phyloP scores from a whole-genome alignment of 2,113 vertebrate genomes.

The Thunnus thynnus region DNA sequence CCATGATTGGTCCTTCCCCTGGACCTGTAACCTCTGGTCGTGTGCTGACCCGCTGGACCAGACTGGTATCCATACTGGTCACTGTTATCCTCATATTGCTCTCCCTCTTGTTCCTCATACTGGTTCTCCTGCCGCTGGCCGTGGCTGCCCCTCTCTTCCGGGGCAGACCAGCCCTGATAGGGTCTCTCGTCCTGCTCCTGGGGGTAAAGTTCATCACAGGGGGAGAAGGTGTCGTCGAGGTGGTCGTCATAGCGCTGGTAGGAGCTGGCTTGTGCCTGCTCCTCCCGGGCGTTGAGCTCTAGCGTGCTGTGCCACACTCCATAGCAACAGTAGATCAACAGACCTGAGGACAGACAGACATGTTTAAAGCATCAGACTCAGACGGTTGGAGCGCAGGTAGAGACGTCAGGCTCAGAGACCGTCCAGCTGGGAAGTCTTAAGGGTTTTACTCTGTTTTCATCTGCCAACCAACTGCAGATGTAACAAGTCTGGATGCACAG shows the following conservation, averaged over 20 bases:
- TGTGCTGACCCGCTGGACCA: conserved; percentile 30
- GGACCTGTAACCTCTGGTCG: neutral
- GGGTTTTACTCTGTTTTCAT: neutral
- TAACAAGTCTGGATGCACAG: neutral
- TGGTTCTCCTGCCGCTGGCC: conserved; percentile 22
- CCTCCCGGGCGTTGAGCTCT: conserved; percentile 91
- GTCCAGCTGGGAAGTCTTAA: neutral
- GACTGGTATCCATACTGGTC: conserved; percentile 72
- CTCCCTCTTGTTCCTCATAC: conserved; percentile 8
- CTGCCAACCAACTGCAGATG: conserved; percentile 16
- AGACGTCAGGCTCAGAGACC: neutral
- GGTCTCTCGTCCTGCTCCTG: conserved; percentile 82
- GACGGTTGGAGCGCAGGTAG: neutral
- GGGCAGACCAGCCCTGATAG: conserved; percentile 90
- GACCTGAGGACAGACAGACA: conserved; percentile 79
- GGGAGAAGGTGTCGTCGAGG: conserved; percentile 90
- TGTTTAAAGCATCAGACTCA: neutral
- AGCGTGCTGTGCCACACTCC: conserved; percentile 98
- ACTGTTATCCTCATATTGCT: conserved; percentile 31
- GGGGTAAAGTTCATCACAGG: conserved; percentile 83
- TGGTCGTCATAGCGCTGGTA: conserved; percentile 94
- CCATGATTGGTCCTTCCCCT: conserved; percentile 70
- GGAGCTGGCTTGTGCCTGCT: conserved; percentile 92
- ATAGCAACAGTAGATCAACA: conserved; percentile 95
- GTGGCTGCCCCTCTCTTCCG: conserved; percentile 79